Base-by-base conservation (phyloP, 2,888 invertebrate species). In the Sepiola atlantica region DNA sequence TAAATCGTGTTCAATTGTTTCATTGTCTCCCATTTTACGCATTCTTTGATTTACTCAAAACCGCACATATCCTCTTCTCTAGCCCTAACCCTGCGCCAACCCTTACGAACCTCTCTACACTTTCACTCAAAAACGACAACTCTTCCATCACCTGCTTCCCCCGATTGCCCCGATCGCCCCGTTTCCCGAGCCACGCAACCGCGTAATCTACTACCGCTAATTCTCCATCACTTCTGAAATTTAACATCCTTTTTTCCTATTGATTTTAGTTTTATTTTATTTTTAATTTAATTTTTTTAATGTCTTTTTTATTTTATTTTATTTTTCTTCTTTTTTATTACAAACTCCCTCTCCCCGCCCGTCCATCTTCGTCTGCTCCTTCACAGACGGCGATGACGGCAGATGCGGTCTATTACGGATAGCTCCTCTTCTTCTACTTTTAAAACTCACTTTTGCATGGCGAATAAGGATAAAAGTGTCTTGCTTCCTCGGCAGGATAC, bases 1-100 rank as follows among this genome's bases (percentile, higher is more conserved):
- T 77, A 77, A 77, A 77, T 77, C 77, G n/a, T n/a, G n/a, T 77
- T 77, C 77, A 77, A 77, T 77, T 77, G 77, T 77, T 77, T 77
- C 77, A 77, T 77, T 77, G 77, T 77, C 32, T 77, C n/a, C n/a
- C 77, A 77, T 77, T 77, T 45, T 77, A 77, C 77, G 77, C 77
- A 77, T 77, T 77, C 77, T 18, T 77, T 77, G 77, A 77, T 77
- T 77, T 77, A 77, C 77, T 32, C 77, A 77, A 77, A 77, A 77
- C 77, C 77, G 32, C 77, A 77, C n/a, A 6, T 77, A 45, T 45
- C 45, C 45, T 77, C 77, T 32, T n/a, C 77, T 8, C 45, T 45
- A 45, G 8, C 45, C 45, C 45, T 4, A 45, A 45, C 45, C 45
- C 45, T 45, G 45, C 77, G n/a, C 77, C 77, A n/a, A 77, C n/a